Evolutionary conservation across 2,797 vertebrate species (phyloP).

Genomic region (Garrulus glandarius): DNA sequence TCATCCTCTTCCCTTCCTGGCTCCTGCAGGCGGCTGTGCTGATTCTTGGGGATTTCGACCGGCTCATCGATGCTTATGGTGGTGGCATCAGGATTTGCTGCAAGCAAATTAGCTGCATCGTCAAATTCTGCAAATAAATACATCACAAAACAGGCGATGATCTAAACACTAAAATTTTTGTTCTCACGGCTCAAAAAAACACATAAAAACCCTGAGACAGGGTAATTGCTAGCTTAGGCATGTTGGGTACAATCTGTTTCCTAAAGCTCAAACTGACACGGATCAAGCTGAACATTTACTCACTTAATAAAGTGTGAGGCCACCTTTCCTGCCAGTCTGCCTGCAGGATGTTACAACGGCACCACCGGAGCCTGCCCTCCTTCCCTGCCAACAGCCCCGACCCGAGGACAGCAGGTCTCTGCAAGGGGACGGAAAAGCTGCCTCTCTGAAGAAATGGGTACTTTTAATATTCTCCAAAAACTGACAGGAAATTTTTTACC

Average conservation of each 20-base stretch:
- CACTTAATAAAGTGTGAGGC: rapidly evolving
- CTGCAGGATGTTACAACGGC: not conserved
- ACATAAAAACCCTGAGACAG: not conserved
- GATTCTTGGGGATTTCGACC: slow-evolving; percentile 64
- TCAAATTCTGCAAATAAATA: slow-evolving; percentile 85
- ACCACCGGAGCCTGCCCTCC: not conserved
- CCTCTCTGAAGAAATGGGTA: not conserved
- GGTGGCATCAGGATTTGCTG: slow-evolving; percentile 77
- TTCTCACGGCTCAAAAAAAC: not conserved
- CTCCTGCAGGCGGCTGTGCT: slow-evolving; percentile 60
- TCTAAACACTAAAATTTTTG: not conserved
- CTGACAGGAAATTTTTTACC: rapidly evolving
- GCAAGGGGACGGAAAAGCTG: too few relatives aligned
- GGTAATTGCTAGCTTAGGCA: rapidly evolving
- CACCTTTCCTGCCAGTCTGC: not conserved
- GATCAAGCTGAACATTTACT: not conserved
- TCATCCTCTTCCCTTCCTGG: slow-evolving; percentile 77
- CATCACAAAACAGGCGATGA: not conserved
- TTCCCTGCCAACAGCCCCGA: not conserved
- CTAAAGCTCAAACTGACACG: not conserved
- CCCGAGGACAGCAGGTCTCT: rapidly evolving
- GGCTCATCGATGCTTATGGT: slow-evolving; percentile 86
- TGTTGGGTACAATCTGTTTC: rapidly evolving
- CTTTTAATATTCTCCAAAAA: not conserved
- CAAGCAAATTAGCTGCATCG: slow-evolving; percentile 78